Conservation (phyloP, 2,888 invertebrate genomes). For the Syrphus vitripennis region DNA sequence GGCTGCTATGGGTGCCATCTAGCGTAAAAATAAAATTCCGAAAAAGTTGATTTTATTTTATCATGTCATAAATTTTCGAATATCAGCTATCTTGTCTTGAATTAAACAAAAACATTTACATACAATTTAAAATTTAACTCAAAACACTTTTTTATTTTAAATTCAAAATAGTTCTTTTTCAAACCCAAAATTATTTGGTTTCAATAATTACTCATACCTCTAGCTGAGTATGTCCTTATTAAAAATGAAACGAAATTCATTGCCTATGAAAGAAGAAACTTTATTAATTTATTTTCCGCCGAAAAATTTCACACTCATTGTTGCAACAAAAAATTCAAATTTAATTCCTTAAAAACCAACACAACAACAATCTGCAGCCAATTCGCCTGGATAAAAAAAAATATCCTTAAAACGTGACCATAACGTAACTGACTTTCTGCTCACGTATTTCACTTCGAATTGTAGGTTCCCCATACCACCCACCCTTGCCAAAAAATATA, state of each 20-base stretch:
- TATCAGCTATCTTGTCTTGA: too few species aligned
- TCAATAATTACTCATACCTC: too few species aligned
- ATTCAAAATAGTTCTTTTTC: too few species aligned
- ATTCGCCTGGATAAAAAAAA: neutral
- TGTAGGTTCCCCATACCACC: neutral
- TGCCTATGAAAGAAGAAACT: neutral
- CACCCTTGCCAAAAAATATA: neutral
- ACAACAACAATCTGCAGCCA: neutral
- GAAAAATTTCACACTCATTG: neutral
- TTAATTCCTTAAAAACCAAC: neutral
- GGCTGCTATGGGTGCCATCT: too few species aligned
- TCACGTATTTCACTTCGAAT: slow-evolving; percentile 11
- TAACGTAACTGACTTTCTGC: neutral
- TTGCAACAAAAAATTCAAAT: neutral
- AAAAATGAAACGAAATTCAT: neutral
- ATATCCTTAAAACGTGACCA: neutral
- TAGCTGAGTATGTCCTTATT: too few species aligned
- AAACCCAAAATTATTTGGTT: too few species aligned
- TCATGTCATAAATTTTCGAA: too few species aligned
- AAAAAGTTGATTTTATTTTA: too few species aligned
- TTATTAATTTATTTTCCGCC: neutral
- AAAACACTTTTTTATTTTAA: too few species aligned
- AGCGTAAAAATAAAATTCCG: too few species aligned
- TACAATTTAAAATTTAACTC: too few species aligned
- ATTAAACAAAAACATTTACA: too few species aligned